Conservation (phyloP, 2,113 vertebrate genomes). For the Oreochromis niloticus region DNA sequence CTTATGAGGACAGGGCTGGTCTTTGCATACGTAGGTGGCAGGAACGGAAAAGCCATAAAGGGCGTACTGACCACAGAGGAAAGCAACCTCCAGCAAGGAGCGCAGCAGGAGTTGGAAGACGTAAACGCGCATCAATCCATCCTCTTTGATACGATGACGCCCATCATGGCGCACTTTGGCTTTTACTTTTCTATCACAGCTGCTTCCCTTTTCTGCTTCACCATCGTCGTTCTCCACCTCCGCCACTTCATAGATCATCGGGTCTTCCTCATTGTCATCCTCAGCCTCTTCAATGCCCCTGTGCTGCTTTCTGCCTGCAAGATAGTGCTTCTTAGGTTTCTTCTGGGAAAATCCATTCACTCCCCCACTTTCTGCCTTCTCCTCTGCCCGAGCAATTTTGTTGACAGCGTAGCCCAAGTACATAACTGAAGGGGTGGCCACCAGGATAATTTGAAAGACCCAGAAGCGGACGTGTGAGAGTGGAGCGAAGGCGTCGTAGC, state of each 20-base stretch:
- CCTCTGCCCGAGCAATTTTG: slow-evolving; percentile 83
- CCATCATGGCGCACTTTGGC: slow-evolving; percentile 77
- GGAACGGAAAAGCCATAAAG: slow-evolving; percentile 87
- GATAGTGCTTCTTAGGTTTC: slow-evolving; percentile 65
- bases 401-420: slow-evolving; percentile 91
- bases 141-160: slow-evolving; percentile 80
- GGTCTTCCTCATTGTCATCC: slow-evolving; percentile 87
- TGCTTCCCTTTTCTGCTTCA: slow-evolving; percentile 60
- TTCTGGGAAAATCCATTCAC: slow-evolving; percentile 26
- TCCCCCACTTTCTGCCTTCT: slow-evolving; percentile 53
- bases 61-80: slow-evolving; percentile 86
- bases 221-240: slow-evolving; percentile 75
- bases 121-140: slow-evolving; percentile 90
- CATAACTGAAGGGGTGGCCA: slow-evolving; percentile 86
- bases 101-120: slow-evolving; percentile 86
- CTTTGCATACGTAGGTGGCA: slow-evolving; percentile 76
- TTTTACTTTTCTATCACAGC: slow-evolving; percentile 42
- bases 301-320: slow-evolving; percentile 77
- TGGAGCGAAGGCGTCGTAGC: slow-evolving; percentile 89
- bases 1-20: slow-evolving; percentile 82
- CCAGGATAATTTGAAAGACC: slow-evolving; percentile 93
- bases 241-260: slow-evolving; percentile 87
- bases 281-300: slow-evolving; percentile 83
- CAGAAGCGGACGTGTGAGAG: slow-evolving; percentile 93
- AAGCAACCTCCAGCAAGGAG: slow-evolving; percentile 81